Percentiles rank a stretch among this genome's conserved stretches.
phyloP scores from a whole-genome alignment of 2,888 invertebrate genomes.

The Blastobasis adustella region DNA sequence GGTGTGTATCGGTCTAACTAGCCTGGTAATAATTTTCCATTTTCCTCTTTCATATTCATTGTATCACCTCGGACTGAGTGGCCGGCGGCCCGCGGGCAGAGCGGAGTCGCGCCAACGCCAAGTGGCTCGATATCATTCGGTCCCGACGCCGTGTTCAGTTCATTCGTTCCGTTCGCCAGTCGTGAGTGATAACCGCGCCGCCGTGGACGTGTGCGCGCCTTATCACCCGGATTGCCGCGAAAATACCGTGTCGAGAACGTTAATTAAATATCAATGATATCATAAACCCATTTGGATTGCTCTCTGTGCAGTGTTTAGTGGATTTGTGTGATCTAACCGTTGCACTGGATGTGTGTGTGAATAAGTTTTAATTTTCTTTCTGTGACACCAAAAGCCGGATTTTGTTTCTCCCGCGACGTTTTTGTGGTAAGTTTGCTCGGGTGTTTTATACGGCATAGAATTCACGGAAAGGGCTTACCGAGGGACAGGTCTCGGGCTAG shows the following conservation, averaged over 20 bases:
- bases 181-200: slow-evolving; percentile 52
- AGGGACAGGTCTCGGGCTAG: too few species aligned
- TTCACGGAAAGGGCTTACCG: neutral
- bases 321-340: slow-evolving; percentile 34
- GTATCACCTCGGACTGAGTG: slow-evolving; percentile 7
- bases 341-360: slow-evolving; percentile 46
- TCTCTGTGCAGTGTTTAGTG: slow-evolving; percentile 28
- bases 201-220: slow-evolving; percentile 29
- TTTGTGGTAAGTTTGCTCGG: slow-evolving; percentile 50
- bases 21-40: slow-evolving; percentile 16
- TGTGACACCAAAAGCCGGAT: slow-evolving; percentile 51
- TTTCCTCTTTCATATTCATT: slow-evolving; percentile 21
- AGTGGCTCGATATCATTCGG: slow-evolving; percentile 18
- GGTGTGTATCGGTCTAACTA: neutral
- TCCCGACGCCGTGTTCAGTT: slow-evolving; percentile 27
- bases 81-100: neutral
- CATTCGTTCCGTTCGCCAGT: slow-evolving; percentile 44
- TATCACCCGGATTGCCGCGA: slow-evolving; percentile 35
- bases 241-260: slow-evolving; percentile 35
- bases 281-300: slow-evolving; percentile 20
- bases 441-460: neutral
- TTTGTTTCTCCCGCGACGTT: slow-evolving; percentile 41
- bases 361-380: slow-evolving; percentile 37
- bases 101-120: neutral
- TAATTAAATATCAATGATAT: slow-evolving; percentile 10